A percentile compares a stretch with the other conserved stretches of the same genome.
Conservation (phyloP, 2,888 invertebrate species). For the Leptinotarsa haldemani region DNA sequence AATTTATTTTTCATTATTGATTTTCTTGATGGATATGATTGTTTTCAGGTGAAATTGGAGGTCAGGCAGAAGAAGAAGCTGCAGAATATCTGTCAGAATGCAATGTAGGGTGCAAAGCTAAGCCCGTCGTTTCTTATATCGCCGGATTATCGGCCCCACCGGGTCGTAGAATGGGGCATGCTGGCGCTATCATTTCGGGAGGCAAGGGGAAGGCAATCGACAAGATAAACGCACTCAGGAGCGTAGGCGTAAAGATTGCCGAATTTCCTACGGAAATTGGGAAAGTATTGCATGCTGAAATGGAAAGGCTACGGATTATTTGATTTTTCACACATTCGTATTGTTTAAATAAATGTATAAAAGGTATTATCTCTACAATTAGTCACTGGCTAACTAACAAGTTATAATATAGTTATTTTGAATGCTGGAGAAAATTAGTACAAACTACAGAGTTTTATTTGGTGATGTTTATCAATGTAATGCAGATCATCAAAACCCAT, state of each 20-base stretch:
- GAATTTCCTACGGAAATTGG: constrained; percentile 51
- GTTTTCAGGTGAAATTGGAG: constrained; percentile 79
- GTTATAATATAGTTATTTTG: no score
- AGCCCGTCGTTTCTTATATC: constrained; percentile 98
- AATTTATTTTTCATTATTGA: no score
- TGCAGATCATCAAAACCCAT: no score
- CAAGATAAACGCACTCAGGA: constrained; percentile 51
- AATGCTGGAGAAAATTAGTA: no score
- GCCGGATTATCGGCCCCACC: constrained; percentile 98
- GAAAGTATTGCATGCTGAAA: constrained; percentile 34
- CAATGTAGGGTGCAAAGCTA: constrained; percentile 84
- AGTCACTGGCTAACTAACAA: no score
- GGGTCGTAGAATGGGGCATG: constrained; percentile 98
- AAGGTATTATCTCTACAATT: no score
- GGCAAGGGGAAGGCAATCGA: constrained; percentile 79
- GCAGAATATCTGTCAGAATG: constrained; percentile 85
- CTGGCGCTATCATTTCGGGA: constrained; percentile 94
- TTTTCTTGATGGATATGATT: not conserved
- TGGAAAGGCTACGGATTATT: constrained; percentile 30
- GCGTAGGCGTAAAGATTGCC: constrained; percentile 49
- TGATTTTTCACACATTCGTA: constrained; percentile 16
- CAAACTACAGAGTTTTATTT: no score
- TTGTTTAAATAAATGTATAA: no score
- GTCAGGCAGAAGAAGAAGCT: constrained; percentile 94
- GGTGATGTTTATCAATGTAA: no score